Conservation (phyloP, 2,797 vertebrate genomes). For the Acipenser ruthenus region DNA sequence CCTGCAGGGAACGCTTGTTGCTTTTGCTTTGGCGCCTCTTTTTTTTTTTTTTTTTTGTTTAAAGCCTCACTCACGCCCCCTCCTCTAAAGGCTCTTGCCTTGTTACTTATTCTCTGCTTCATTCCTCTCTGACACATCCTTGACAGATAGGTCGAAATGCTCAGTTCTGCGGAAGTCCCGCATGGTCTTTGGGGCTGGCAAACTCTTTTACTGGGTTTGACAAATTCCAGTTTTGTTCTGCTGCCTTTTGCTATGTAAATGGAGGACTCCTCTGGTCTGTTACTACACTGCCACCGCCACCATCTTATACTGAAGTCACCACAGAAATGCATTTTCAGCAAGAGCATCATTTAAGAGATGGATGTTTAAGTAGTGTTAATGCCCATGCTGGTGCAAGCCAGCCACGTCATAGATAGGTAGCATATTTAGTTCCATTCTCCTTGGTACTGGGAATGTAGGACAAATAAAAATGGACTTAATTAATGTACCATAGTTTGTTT, state of each 20-base stretch:
- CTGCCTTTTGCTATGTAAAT: not conserved
- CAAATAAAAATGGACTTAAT: no score
- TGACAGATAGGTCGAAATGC: not conserved
- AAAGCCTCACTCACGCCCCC: not conserved
- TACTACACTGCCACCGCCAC: no score
- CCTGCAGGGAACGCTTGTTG: not conserved
- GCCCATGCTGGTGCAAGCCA: no score
- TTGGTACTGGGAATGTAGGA: no score
- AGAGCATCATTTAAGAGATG: no score
- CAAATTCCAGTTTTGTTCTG: not conserved
- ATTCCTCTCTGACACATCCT: conserved; percentile 1
- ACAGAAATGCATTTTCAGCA: no score
- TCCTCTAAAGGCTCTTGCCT: not conserved
- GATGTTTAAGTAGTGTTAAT: no score
- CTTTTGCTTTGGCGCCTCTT: not conserved
- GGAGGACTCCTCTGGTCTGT: no score
- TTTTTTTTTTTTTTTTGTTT: not conserved
- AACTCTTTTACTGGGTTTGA: conserved; percentile 4
- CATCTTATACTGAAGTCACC: no score
- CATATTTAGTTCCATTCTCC: no score
- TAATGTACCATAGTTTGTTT: no score
- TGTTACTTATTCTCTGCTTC: not conserved
- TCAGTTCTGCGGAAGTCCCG: not conserved
- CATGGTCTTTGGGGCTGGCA: not conserved
- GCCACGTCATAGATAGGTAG: no score